Conservation (phyloP, 1,140 invertebrate species). For the Rhyacophila brunnea region DNA sequence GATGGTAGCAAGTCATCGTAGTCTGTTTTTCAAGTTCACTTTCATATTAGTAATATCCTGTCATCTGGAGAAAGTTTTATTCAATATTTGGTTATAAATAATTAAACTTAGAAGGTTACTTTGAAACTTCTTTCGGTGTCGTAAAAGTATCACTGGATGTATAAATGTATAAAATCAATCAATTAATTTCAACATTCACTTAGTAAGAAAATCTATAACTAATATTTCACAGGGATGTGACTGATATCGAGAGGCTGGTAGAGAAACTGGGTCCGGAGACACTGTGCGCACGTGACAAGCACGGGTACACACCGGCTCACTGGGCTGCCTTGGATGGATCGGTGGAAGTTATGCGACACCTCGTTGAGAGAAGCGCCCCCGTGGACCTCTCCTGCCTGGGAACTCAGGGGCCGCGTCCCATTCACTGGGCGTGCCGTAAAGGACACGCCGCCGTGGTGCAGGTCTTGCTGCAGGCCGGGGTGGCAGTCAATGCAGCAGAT, state of each 20-base stretch:
- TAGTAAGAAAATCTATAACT: too few species aligned
- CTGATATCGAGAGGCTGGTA: conserved; percentile 72
- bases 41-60: too few species aligned
- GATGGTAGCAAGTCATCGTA: too few species aligned
- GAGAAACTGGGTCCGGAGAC: conserved; percentile 73
- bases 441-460: conserved; percentile 86
- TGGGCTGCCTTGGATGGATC: conserved; percentile 89
- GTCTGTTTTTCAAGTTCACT: too few species aligned
- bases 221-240: conserved; percentile 65
- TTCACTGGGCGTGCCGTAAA: conserved; percentile 87
- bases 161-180: too few species aligned
- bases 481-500: conserved; percentile 84
- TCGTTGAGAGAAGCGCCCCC: conserved; percentile 78
- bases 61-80: too few species aligned
- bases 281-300: conserved; percentile 76
- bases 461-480: conserved; percentile 79
- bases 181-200: too few species aligned
- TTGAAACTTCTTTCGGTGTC: too few species aligned
- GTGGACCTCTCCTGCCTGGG: conserved; percentile 84
- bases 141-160: too few species aligned
- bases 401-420: conserved; percentile 83
- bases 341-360: conserved; percentile 78
- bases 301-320: conserved; percentile 89
- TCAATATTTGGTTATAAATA: too few species aligned
- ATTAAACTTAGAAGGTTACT: too few species aligned